Evolutionary conservation across 1,140 invertebrate species (phyloP).

Genomic region (Formica exsecta): DNA sequence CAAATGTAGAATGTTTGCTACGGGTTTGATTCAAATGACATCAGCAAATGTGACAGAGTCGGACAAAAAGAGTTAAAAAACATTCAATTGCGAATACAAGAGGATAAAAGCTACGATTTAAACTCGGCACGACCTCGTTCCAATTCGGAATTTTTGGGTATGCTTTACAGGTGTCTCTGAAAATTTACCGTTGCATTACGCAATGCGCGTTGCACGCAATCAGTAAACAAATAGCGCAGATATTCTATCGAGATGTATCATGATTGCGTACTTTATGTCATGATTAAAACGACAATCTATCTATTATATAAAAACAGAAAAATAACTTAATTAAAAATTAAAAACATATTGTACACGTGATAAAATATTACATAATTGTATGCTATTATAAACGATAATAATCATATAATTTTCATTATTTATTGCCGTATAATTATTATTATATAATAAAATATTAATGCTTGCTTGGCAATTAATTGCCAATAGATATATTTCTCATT

Average conservation of each 20-base stretch:
- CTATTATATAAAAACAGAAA: neutral
- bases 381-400: neutral
- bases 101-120: slow-evolving; percentile 41
- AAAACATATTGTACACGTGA: neutral
- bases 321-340: slow-evolving; percentile 16
- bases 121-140: slow-evolving; percentile 36
- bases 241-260: neutral
- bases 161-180: slow-evolving; percentile 33
- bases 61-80: slow-evolving; percentile 21
- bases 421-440: too few relatives aligned
- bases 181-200: slow-evolving; percentile 37
- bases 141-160: slow-evolving; percentile 24
- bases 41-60: neutral
- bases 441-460: too few relatives aligned
- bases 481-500: neutral
- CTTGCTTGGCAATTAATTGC: neutral
- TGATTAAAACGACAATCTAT: neutral
- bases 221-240: slow-evolving; percentile 37
- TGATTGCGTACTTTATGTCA: neutral
- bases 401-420: neutral
- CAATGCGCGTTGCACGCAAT: slow-evolving; percentile 6
- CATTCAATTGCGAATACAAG: slow-evolving; percentile 30
- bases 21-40: neutral
- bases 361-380: neutral
- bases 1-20: slow-evolving; percentile 21